Evolutionary conservation across 92 coral and sea anemone species (phyloP), one percentile per base, ranked within the genome.

Genomic region (Epizoanthus scotinus): DNA sequence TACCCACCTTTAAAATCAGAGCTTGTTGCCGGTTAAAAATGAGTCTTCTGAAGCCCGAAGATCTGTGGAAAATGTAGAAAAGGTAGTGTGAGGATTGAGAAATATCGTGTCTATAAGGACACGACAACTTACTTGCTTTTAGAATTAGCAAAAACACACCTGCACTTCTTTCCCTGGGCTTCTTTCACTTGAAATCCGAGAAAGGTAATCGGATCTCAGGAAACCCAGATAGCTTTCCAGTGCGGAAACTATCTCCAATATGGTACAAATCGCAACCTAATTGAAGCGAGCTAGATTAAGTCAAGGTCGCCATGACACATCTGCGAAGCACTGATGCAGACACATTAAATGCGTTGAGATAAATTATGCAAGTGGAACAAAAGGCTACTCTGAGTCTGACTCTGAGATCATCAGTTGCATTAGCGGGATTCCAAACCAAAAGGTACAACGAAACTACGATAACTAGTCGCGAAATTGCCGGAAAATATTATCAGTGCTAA

Each of bases 311-410:
- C 73, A 68, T 68, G 28, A 68, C 31, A 68, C 73, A 68, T 50
- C 73, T 44, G 73, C 54, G 56, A 56, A 34, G 42, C 73, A 36
- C 27, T 68, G 73, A 21, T n/a, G 73, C 73, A 68, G 47, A 29
- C 42, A 68, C 73, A 0, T 40, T 17, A 17, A 38, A 26, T 22
- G 73, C 40, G 73, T 10, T n/a, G 56, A 68, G 55, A 68, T 68
- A 68, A 68, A 68, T 38, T 68, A 68, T 68, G 27, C 73, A 68
- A 68, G 10, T 38, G 2, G 47, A 68, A 68, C 73, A 68, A 68
- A 63, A 68, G 56, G 34, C 47, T 68, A 22, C 47, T 19, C 55
- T 68, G 56, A 68, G 73, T 40, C 42, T 34, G 42, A 22, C 47
- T 19, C 55, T 68, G 56, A 68, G 73, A 68, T 68, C 56, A 68